Conservation (phyloP, 2,888 invertebrate species). For the Polydrusus pterygomalis region DNA sequence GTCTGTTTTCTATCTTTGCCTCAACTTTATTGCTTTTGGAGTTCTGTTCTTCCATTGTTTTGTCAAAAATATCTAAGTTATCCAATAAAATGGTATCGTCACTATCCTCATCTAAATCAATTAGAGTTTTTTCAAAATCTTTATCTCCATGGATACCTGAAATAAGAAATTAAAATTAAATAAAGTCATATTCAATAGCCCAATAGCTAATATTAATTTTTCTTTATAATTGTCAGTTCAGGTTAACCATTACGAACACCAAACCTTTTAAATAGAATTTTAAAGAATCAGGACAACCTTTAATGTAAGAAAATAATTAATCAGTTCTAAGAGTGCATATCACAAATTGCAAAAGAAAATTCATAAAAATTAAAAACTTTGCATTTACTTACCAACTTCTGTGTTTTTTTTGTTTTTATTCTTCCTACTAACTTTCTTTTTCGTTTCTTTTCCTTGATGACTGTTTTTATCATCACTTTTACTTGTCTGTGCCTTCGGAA, state of each 20-base stretch:
- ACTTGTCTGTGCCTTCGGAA: slow-evolving; percentile 47
- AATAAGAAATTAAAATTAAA: slow-evolving; percentile 59
- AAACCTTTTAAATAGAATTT: too few relatives aligned
- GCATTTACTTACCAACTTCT: slow-evolving; percentile 24
- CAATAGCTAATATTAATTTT: too few relatives aligned
- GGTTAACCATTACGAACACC: too few relatives aligned
- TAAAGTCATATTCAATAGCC: too few relatives aligned
- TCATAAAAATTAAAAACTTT: too few relatives aligned
- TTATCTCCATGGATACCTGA: slow-evolving; percentile 79
- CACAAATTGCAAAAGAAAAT: too few relatives aligned
- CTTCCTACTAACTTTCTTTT: slow-evolving; percentile 42
- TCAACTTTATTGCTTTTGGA: not conserved
- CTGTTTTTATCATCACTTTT: slow-evolving; percentile 17
- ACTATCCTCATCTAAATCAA: slow-evolving; percentile 77
- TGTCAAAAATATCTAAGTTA: slow-evolving; percentile 65
- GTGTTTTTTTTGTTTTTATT: slow-evolving; percentile 23
- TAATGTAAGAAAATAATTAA: too few relatives aligned
- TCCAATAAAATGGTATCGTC: slow-evolving; percentile 66
- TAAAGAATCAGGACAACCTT: too few relatives aligned
- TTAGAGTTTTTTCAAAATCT: slow-evolving; percentile 81
- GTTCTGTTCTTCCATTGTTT: slow-evolving; percentile 63
- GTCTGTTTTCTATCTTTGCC: too few relatives aligned
- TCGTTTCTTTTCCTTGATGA: slow-evolving; percentile 46
- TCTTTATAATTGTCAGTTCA: too few relatives aligned
- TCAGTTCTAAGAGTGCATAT: too few relatives aligned